Conservation (phyloP, 2,888 invertebrate species). For the Drosophila fungiperda region DNA sequence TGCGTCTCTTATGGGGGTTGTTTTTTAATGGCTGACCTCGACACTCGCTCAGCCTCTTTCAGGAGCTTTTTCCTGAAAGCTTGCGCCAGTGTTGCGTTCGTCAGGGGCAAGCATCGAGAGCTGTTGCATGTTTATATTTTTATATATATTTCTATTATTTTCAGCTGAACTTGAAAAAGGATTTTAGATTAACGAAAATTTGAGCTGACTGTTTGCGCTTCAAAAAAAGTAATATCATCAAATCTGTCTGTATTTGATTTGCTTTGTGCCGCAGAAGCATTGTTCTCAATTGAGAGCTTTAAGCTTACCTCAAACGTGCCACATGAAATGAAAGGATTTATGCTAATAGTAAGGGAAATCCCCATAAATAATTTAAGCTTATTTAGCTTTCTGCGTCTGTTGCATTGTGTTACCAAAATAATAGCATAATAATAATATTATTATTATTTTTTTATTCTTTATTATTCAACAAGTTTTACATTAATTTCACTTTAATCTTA, state of each 20-base stretch:
- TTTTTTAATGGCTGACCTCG: slow-evolving; percentile 21
- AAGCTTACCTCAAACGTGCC: not conserved
- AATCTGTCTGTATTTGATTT: not conserved
- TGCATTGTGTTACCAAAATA: not conserved
- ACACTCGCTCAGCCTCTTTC: slow-evolving; percentile 30
- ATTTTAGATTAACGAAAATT: not conserved
- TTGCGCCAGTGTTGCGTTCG: slow-evolving; percentile 37
- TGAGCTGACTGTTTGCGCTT: not conserved
- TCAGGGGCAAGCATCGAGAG: slow-evolving; percentile 12
- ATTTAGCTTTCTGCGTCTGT: not conserved
- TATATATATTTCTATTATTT: not conserved
- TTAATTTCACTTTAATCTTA: not conserved
- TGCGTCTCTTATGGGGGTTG: slow-evolving; percentile 38
- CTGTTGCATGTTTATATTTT: slow-evolving; percentile 20
- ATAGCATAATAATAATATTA: not conserved
- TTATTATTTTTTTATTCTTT: not conserved
- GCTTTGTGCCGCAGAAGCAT: not conserved
- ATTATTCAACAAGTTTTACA: not conserved
- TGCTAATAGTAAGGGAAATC: not conserved
- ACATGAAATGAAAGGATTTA: not conserved
- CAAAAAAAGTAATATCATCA: not conserved
- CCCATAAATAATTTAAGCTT: not conserved
- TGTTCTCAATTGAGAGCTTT: not conserved
- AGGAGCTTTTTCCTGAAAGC: slow-evolving; percentile 46
- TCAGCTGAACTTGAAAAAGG: not conserved